Evolutionary conservation across 2,113 vertebrate genomes (phyloP).

Genomic region (Ascaphus truei): DNA sequence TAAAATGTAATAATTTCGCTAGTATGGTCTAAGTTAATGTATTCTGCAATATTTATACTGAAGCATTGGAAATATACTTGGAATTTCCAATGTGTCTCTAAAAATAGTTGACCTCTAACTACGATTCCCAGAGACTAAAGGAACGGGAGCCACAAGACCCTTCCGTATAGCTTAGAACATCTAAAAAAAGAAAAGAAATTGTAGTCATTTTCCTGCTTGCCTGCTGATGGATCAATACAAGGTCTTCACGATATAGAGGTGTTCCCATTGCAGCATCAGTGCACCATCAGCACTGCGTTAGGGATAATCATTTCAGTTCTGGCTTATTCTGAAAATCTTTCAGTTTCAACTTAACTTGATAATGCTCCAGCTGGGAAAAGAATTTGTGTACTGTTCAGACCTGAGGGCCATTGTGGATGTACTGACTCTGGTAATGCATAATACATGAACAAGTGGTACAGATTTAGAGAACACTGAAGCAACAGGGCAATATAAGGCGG

Average conservation of each 20-base stretch:
- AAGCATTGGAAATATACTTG: background rate
- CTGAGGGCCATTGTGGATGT: constrained; percentile 18
- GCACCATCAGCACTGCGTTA: constrained; percentile 25
- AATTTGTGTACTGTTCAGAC: constrained; percentile 20
- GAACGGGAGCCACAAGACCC: background rate
- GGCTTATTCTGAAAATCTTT: constrained; percentile 26
- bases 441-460: too few relatives aligned
- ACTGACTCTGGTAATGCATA: background rate
- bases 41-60: background rate
- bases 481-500: background rate
- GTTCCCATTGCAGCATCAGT: background rate
- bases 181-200: constrained; percentile 1
- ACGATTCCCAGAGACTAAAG: background rate
- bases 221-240: constrained; percentile 6
- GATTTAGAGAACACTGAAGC: background rate
- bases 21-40: background rate
- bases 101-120: background rate
- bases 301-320: constrained; percentile 22
- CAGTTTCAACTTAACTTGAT: constrained; percentile 29
- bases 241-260: background rate
- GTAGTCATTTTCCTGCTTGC: background rate
- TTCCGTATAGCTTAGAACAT: background rate
- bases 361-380: constrained; percentile 19
- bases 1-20: constrained; percentile 8
- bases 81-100: background rate